A percentile compares a stretch with the other conserved stretches of the same genome.
phyloP scores from a whole-genome alignment of 2,113 vertebrate genomes.

The Psilopogon haemacephalus region DNA sequence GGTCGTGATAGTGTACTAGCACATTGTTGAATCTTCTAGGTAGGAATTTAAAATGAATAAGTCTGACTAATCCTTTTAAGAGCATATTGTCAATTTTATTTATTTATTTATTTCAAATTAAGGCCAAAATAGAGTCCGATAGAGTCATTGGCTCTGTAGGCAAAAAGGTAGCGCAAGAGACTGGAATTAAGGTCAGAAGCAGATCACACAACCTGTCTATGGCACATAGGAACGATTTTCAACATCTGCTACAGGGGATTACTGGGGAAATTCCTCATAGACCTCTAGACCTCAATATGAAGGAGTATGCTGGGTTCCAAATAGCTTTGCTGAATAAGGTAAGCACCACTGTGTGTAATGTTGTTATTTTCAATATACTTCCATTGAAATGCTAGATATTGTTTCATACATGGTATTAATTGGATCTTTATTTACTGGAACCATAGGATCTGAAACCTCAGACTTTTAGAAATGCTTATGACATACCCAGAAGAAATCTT shows the following conservation, averaged over 20 bases:
- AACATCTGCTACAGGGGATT: constrained; percentile 89
- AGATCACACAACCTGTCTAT: constrained; percentile 84
- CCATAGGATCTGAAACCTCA: constrained; percentile 91
- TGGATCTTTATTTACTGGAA: constrained; percentile 59
- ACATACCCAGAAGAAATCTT: constrained; percentile 93
- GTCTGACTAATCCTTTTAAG: constrained; percentile 69
- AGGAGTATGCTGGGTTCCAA: constrained; percentile 95
- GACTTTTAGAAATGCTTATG: constrained; percentile 94
- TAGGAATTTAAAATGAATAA: constrained; percentile 65
- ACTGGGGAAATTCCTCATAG: constrained; percentile 83
- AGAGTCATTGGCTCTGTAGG: constrained; percentile 90
- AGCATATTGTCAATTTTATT: constrained; percentile 68
- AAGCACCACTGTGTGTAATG: constrained; percentile 63
- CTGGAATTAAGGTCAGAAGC: constrained; percentile 91
- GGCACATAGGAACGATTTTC: constrained; percentile 89
- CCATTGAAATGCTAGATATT: constrained; percentile 52
- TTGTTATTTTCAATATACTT: constrained; percentile 62
- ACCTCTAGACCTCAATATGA: constrained; percentile 88
- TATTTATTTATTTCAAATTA: constrained; percentile 75
- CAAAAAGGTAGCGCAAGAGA: constrained; percentile 85
- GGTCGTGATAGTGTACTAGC: constrained; percentile 38
- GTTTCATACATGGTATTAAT: constrained; percentile 18
- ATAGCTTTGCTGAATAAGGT: constrained; percentile 93
- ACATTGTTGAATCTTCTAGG: constrained; percentile 57
- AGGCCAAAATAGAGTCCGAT: constrained; percentile 97